Evolutionary conservation across 1,140 invertebrate species (phyloP), one percentile per base, ranked within the genome.

Genomic region (Magallana gigas): DNA sequence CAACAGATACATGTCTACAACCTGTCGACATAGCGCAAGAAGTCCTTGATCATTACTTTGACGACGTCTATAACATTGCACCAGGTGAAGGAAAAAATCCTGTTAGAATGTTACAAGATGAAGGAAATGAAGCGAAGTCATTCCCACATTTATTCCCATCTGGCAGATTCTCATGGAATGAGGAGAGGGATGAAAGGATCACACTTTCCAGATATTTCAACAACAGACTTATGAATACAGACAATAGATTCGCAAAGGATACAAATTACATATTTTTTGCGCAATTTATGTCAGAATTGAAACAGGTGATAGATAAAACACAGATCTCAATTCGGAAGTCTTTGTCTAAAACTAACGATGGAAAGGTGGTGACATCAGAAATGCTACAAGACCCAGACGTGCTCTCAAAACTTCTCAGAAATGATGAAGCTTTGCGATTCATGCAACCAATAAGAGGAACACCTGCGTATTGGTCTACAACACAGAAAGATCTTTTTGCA

Each of bases 361-460:
- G 85, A 18, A 68, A 84, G 11, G 14, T 68, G 9, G 60, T 87
- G n/a, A 87, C 86, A 11, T 16, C 76, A 56, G 14, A 71, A 4
- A 87, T 68, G 86, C 71, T 87, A 56, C 18, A 57, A 23, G 23
- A 87, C 14, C 57, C 64, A 58, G 81, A 83, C 18, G 48, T 12
- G 8, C 48, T 87, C 14, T 83, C 68, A 68, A n/a, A 64, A 2
- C 18, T 87, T 9, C 58, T 87, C 18, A 83, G 59, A 71, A 68
- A 83, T n/a, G 88, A 91, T 85, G 87, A 91, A 85, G 90, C 86
- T 11, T 88, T 85, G n/a, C 84, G 58, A 71, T 84, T 87, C 23
- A 56, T 91, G 23, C 89, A 87, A 88, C 83, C 85, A 0, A 8
- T 91, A 18, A 56, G 90, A 23, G 85, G 76, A n/a, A 90, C 87